Conservation (phyloP, 2,888 invertebrate genomes). For the Torymus tubicola region DNA sequence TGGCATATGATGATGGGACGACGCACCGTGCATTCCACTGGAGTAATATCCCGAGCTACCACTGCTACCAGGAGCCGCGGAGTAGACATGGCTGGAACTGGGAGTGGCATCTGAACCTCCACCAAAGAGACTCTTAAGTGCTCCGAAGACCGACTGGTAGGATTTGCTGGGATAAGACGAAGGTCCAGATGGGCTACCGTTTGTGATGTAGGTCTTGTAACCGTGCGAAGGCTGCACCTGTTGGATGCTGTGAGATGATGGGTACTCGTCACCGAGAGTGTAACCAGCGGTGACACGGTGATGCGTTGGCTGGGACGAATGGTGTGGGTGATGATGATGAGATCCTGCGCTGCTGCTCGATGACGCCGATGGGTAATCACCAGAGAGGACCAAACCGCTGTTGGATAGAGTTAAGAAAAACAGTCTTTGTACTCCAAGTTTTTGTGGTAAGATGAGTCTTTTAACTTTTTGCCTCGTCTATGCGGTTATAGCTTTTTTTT, state of each 20-base stretch:
- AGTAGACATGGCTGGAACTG: slow-evolving; percentile 37
- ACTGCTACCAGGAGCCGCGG: slow-evolving; percentile 5
- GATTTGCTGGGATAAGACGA: slow-evolving; percentile 29
- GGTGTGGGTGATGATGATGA: slow-evolving; percentile 6
- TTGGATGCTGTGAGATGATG: slow-evolving; percentile 2
- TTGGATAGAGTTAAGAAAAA: no score
- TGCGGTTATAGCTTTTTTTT: no score
- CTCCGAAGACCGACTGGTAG: slow-evolving; percentile 53
- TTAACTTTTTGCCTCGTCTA: no score
- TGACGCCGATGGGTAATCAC: no score
- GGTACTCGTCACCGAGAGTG: not conserved
- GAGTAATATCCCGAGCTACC: not conserved
- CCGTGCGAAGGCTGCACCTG: slow-evolving; percentile 6
- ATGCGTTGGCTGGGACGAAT: slow-evolving; percentile 12
- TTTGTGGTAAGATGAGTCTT: no score
- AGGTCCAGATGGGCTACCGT: slow-evolving; percentile 16
- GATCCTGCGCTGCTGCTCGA: no score
- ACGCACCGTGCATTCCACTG: not conserved
- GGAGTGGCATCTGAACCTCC: slow-evolving; percentile 29
- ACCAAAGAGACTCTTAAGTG: slow-evolving; percentile 54
- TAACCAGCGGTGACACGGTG: slow-evolving; percentile 2
- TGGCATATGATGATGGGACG: slow-evolving; percentile 1
- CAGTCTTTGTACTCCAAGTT: no score
- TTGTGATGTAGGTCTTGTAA: slow-evolving; percentile 51
- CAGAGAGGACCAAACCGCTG: no score